Evolutionary conservation across 1,140 invertebrate species (phyloP), one percentile per base, ranked within the genome.

Genomic region (Platyscapa corneri): DNA sequence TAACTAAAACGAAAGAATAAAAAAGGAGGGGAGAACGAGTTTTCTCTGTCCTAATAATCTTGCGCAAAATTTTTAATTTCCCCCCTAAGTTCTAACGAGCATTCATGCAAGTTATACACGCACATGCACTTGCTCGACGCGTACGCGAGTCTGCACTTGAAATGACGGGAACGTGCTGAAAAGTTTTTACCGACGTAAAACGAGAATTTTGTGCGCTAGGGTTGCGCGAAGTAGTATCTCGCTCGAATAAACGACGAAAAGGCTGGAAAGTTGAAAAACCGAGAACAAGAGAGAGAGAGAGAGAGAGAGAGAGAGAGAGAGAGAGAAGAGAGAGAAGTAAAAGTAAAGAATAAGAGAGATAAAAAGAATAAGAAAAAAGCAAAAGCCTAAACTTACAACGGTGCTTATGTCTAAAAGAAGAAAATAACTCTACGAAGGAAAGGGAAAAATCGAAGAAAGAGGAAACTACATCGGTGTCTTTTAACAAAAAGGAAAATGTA

Each of bases 61-160:
- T 80, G 83, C 16, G 67, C 34, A 14, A 85, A 85, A 85, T 75
- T 85, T 85, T 85, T 85, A 85, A 85, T 85, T 80, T 67, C 64
- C 75, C 23, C 5, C 20, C 34, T 10, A 84, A 79, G 83, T 53
- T 80, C 42, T 5, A 85, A 80, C 76, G 37, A 85, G 83, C 53
- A 64, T 70, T 85, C 30, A 64, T 72, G 39, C 83, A 39, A 64
- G 65, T 80, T 74, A 80, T 46, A 60, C 77, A 74, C 65, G 49
- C 37, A 64, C 77, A 39, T 74, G 37, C 46, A 37, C 37, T 34
- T 1, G 53, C 65, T 34, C 56, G 56, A 64, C 76, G 56, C 39
- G 65, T 60, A 37, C 56, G 20, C 64, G 34, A 10, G 60, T 53
- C 65, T 56, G 37, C 53, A 42, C 64, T 80, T 64, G 77, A 74